A percentile compares a stretch with the other conserved stretches of the same genome.
Conservation (phyloP, 1,140 invertebrate species). For the Frieseomelitta varia region DNA sequence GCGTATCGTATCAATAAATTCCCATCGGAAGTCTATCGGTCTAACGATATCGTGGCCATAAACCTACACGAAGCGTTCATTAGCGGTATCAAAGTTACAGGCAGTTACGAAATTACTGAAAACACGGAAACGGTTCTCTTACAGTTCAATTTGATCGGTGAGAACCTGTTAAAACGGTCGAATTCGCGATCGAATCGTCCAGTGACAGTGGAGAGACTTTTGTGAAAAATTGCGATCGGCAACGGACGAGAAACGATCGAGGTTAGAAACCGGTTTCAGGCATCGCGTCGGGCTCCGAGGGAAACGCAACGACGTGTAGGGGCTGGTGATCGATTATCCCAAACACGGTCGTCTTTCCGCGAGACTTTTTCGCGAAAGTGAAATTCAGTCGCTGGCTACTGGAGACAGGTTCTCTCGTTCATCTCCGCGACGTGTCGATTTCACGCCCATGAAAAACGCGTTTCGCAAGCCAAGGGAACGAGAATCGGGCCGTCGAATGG, state of each 20-base stretch:
- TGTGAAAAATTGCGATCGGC: neutral
- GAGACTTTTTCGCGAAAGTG: constrained; percentile 44
- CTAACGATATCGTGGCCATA: neutral
- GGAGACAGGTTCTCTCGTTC: neutral
- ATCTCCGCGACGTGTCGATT: constrained; percentile 10
- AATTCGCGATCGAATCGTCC: neutral
- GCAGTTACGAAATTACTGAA: neutral
- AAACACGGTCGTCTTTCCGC: constrained; percentile 25
- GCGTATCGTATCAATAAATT: constrained; percentile 3
- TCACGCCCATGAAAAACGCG: constrained; percentile 11
- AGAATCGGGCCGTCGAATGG: neutral
- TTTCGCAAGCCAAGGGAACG: neutral
- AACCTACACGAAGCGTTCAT: neutral
- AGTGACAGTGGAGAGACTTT: neutral
- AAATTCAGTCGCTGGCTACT: neutral
- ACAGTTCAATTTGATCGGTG: constrained; percentile 6
- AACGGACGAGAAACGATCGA: neutral
- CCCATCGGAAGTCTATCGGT: neutral
- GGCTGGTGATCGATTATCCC: constrained; percentile 39
- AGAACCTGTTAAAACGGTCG: neutral
- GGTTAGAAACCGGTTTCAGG: constrained; percentile 38
- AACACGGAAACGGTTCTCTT: neutral
- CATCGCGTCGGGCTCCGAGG: constrained; percentile 18
- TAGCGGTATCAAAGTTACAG: neutral
- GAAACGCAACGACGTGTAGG: constrained; percentile 48